Percentiles rank a stretch among this genome's conserved stretches.
Evolutionary conservation across 2,888 invertebrate species (phyloP).

Genomic region (Julus scanicus): DNA sequence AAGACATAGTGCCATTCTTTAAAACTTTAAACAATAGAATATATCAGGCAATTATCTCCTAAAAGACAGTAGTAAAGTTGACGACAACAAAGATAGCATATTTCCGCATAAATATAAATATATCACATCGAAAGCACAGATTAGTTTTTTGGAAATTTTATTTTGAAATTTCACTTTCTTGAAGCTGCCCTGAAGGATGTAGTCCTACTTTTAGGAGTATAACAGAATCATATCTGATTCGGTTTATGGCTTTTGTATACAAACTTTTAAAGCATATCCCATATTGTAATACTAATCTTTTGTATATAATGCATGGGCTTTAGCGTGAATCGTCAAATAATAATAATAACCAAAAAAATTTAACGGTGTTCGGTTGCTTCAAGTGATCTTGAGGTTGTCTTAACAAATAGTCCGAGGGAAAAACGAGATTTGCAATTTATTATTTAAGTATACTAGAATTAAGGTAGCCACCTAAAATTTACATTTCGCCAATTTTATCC

Average conservation of each 20-base stretch:
- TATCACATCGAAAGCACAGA: neutral
- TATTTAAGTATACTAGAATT: neutral
- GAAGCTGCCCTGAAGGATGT: conserved; percentile 2
- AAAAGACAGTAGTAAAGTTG: conserved; percentile 24
- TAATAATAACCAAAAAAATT: neutral
- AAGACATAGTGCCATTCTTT: conserved; percentile 6
- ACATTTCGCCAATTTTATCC: neutral
- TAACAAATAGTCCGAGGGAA: neutral
- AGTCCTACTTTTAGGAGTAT: neutral
- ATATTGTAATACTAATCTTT: neutral
- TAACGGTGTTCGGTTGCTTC: conserved; percentile 11
- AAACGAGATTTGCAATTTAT: neutral
- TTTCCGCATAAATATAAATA: conserved; percentile 24
- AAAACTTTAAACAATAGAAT: conserved; percentile 8
- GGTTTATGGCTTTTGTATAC: conserved; percentile 6
- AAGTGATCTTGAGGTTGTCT: neutral
- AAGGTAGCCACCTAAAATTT: neutral
- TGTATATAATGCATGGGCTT: conserved; percentile 23
- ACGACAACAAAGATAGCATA: conserved; percentile 2
- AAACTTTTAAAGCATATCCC: neutral
- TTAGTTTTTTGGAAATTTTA: neutral
- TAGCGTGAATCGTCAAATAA: conserved; percentile 25
- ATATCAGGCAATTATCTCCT: conserved; percentile 25
- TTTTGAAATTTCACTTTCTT: conserved; percentile 27
- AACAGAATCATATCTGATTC: conserved; percentile 20